These are phyloP conservation scores for Corythaixoides concolor DNA, from an alignment of 2,113 vertebrate species.

Conservation along the genomic window DNA sequence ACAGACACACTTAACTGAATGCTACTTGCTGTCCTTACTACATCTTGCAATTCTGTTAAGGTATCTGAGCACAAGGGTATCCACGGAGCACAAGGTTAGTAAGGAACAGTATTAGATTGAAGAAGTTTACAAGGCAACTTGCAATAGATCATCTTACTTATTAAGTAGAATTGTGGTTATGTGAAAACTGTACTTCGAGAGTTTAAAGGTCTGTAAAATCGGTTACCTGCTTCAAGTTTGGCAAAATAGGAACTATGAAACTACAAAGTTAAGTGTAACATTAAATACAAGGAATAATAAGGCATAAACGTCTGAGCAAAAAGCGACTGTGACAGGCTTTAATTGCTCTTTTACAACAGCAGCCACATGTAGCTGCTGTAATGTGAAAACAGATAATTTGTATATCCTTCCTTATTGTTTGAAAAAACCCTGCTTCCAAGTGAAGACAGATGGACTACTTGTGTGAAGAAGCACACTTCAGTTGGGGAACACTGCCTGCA, in stretches of 20 bases:
- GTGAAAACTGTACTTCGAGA: neutral
- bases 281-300: neutral
- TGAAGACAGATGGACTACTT: neutral
- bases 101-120: neutral
- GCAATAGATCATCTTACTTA: neutral
- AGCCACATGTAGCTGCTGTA: neutral
- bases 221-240: neutral
- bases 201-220: neutral
- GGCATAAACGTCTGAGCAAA: neutral
- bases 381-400: neutral
- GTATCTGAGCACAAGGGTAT: neutral
- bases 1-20: neutral
- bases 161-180: neutral
- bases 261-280: neutral
- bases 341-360: neutral
- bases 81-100: neutral
- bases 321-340: neutral
- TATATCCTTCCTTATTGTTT: neutral
- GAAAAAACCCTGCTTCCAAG: accelerated
- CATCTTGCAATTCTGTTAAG: neutral
- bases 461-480: neutral
- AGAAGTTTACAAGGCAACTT: neutral
- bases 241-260: neutral
- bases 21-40: neutral
- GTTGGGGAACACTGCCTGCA: neutral